A percentile compares a stretch with the other conserved stretches of the same genome.
Evolutionary conservation across 2,888 invertebrate species (phyloP).

Genomic region (Rhodophaea formosa): DNA sequence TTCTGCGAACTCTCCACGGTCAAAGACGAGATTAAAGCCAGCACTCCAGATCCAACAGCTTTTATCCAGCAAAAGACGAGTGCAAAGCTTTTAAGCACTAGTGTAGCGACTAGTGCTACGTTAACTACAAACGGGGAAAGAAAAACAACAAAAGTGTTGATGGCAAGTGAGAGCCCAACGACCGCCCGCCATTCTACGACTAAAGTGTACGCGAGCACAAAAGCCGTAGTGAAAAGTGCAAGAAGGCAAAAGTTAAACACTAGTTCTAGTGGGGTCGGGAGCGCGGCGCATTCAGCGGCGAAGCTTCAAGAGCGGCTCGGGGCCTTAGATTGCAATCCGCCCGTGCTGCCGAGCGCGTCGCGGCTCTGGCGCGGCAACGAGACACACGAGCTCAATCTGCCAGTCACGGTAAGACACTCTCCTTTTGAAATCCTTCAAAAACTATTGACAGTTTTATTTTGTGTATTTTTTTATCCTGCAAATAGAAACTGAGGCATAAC

Average conservation of each 20-base stretch:
- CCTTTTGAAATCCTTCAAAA: neutral
- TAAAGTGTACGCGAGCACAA: constrained; percentile 61
- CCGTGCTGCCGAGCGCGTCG: constrained; percentile 83
- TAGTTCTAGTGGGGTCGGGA: constrained; percentile 59
- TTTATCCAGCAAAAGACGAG: constrained; percentile 44
- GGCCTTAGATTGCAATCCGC: constrained; percentile 84
- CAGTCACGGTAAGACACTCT: constrained; percentile 81
- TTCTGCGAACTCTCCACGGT: constrained; percentile 47
- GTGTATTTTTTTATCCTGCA: no score
- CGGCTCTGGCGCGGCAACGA: constrained; percentile 87
- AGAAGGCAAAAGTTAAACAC: constrained; percentile 69
- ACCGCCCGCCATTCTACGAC: constrained; percentile 54
- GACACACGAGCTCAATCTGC: constrained; percentile 85
- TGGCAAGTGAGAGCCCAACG: constrained; percentile 54
- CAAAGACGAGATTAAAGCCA: constrained; percentile 50
- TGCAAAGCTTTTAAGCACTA: constrained; percentile 54
- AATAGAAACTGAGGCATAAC: no score
- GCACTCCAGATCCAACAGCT: constrained; percentile 46
- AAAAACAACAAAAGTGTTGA: constrained; percentile 62
- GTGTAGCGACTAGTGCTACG: constrained; percentile 52
- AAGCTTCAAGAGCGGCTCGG: constrained; percentile 83
- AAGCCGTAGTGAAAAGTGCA: constrained; percentile 65
- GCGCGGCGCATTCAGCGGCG: constrained; percentile 61
- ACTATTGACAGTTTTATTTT: no score
- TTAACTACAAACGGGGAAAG: constrained; percentile 62